Evolutionary conservation across 2,113 vertebrate genomes (phyloP).

Genomic region (Siniperca knerii): DNA sequence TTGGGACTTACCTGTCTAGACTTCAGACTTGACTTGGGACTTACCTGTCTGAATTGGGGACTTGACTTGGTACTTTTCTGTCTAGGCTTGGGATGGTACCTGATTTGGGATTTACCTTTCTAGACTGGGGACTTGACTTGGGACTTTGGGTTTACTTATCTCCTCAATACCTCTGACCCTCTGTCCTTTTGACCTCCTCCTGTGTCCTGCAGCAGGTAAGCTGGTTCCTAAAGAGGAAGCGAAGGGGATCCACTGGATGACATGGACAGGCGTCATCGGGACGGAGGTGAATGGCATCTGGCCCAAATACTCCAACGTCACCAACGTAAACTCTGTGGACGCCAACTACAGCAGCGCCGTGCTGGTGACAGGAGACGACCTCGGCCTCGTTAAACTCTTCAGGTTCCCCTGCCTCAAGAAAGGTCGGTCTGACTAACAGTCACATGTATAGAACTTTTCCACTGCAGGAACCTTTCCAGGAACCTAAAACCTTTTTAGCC

Average conservation of each 20-base stretch:
- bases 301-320: constrained; percentile 93
- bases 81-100: neutral
- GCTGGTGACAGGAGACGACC: constrained; percentile 93
- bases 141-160: neutral
- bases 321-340: constrained; percentile 94
- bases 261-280: constrained; percentile 95
- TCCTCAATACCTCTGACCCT: neutral
- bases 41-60: neutral
- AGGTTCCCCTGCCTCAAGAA: constrained; percentile 96
- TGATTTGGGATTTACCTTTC: neutral
- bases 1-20: neutral
- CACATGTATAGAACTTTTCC: neutral
- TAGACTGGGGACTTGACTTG: neutral
- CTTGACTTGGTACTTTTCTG: neutral
- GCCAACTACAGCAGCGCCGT: constrained; percentile 93
- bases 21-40: neutral
- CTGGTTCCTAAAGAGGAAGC: constrained; percentile 92
- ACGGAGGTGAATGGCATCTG: constrained; percentile 95
- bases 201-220: constrained; percentile 89
- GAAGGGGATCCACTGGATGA: constrained; percentile 94
- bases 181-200: neutral
- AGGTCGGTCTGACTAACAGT: constrained; percentile 81
- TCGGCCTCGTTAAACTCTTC: constrained; percentile 94
- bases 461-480: neutral
- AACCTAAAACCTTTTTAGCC: neutral